These are phyloP conservation scores for Oceanodroma tethys DNA, from an alignment of 2,113 vertebrate genomes.

Conservation along the genomic window DNA sequence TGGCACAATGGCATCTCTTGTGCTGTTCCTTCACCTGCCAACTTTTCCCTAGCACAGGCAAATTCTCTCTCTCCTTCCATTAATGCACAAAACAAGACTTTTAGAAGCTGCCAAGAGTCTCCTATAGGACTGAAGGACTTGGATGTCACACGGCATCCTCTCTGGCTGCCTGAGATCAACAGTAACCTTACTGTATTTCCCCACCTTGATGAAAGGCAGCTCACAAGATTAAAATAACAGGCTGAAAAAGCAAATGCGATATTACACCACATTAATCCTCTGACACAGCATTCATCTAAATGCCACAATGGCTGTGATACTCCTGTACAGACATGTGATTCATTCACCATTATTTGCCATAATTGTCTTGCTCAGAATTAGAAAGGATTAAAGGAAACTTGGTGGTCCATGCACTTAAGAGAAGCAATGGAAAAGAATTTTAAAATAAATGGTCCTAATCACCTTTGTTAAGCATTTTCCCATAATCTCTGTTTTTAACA, in stretches of 20 bases:
- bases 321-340: constrained; percentile 53
- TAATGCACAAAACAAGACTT: background rate
- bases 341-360: constrained; percentile 54
- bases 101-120: constrained; percentile 19
- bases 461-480: background rate
- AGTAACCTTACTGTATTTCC: constrained; percentile 44
- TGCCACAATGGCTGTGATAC: constrained; percentile 31
- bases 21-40: constrained; percentile 35
- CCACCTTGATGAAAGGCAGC: constrained; percentile 53
- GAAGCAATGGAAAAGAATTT: background rate
- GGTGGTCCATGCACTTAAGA: constrained; percentile 33
- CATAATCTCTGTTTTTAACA: constrained; percentile 6
- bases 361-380: constrained; percentile 49
- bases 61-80: constrained; percentile 9
- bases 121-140: constrained; percentile 21
- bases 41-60: background rate
- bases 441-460: constrained; percentile 12
- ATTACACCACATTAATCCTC: constrained; percentile 25
- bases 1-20: constrained; percentile 54
- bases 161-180: background rate
- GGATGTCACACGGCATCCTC: constrained; percentile 11
- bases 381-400: constrained; percentile 51
- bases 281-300: constrained; percentile 24
- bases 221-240: constrained; percentile 40
- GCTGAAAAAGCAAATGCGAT: background rate